Percentiles rank a stretch among this genome's conserved stretches.
These are phyloP conservation scores for Adoxophyes honmai DNA, from an alignment of 1,140 invertebrate species.

Conservation along the genomic window DNA sequence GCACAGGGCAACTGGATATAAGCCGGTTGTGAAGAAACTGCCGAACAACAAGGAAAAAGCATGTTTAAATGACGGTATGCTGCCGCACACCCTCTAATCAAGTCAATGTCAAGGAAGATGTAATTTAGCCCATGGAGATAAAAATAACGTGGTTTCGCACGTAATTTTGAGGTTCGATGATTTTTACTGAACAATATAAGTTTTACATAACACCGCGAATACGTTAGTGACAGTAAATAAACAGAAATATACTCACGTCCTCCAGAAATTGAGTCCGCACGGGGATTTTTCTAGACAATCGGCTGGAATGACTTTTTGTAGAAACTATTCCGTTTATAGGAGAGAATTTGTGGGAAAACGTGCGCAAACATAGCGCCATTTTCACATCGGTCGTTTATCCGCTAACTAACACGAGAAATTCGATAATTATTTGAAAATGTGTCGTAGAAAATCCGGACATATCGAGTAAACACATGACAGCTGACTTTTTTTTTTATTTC, in stretches of 20 bases:
- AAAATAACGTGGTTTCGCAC: slow-evolving; percentile 1
- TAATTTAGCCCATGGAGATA: slow-evolving; percentile 3
- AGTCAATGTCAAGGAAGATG: slow-evolving; percentile 35
- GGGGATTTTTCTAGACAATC: slow-evolving; percentile 64
- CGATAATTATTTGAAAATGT: slow-evolving; percentile 37
- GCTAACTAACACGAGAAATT: slow-evolving; percentile 33
- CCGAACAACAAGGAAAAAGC: slow-evolving; percentile 20
- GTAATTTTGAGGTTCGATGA: background rate
- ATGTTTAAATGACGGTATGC: slow-evolving; percentile 24
- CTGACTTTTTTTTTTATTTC: slow-evolving; percentile 14
- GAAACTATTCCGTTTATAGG: slow-evolving; percentile 71
- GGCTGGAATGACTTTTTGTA: slow-evolving; percentile 66
- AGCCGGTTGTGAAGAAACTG: slow-evolving; percentile 59
- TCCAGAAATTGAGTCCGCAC: slow-evolving; percentile 67
- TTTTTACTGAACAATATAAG: background rate
- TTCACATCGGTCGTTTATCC: slow-evolving; percentile 38
- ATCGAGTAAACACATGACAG: slow-evolving; percentile 21
- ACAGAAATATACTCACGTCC: slow-evolving; percentile 56
- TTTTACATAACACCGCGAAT: slow-evolving; percentile 15
- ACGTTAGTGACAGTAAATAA: slow-evolving; percentile 26
- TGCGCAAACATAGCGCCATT: slow-evolving; percentile 71
- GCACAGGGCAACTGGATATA: slow-evolving; percentile 58
- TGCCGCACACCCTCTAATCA: slow-evolving; percentile 24
- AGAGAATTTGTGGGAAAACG: slow-evolving; percentile 65
- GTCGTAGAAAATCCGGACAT: slow-evolving; percentile 35